phyloP scores from a whole-genome alignment of 2,797 vertebrate species.

The Gephyroberyx darwinii region DNA sequence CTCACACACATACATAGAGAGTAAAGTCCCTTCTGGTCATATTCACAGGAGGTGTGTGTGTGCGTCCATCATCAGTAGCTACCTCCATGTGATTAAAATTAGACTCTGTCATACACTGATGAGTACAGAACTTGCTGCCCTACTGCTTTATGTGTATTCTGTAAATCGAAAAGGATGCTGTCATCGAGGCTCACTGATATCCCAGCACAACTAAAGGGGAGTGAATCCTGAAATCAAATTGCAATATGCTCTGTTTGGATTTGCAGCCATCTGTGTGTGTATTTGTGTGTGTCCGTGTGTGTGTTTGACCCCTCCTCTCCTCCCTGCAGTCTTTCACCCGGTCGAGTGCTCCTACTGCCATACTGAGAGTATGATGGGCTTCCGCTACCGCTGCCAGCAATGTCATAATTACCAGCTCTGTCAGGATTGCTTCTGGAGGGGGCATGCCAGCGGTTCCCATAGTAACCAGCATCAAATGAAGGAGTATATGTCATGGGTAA shows the following conservation, averaged over 20 bases:
- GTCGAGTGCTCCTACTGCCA: conserved; percentile 99
- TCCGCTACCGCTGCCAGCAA: conserved; percentile 99
- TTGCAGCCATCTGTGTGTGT: conserved; percentile 56
- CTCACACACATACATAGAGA: conserved; percentile 13
- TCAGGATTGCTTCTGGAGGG: conserved; percentile 99
- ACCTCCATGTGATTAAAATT: conserved; percentile 32
- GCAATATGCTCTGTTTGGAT: conserved; percentile 42
- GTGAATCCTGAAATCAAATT: conserved; percentile 41
- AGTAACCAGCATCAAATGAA: conserved; percentile 99
- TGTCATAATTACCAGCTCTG: conserved; percentile 99
- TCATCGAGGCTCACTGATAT: conserved; percentile 8
- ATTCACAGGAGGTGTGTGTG: conserved; percentile 21
- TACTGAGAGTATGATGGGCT: conserved; percentile 99
- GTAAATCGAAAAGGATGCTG: conserved; percentile 12
- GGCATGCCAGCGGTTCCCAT: conserved; percentile 97
- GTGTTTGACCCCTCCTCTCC: conserved; percentile 54
- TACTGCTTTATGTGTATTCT: conserved; percentile 3
- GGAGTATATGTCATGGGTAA: conserved; percentile 99
- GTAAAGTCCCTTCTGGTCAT: too few species aligned
- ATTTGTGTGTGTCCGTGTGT: conserved; percentile 25
- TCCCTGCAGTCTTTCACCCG: conserved; percentile 94
- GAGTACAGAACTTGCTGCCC: neutral
- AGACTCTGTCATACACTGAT: conserved; percentile 16
- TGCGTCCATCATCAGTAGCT: conserved; percentile 39
- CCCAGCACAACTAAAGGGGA: too few species aligned